Evolutionary conservation across 2,797 vertebrate genomes (phyloP), one percentile per base, ranked within the genome.

Genomic region (Sebastes iracundus): DNA sequence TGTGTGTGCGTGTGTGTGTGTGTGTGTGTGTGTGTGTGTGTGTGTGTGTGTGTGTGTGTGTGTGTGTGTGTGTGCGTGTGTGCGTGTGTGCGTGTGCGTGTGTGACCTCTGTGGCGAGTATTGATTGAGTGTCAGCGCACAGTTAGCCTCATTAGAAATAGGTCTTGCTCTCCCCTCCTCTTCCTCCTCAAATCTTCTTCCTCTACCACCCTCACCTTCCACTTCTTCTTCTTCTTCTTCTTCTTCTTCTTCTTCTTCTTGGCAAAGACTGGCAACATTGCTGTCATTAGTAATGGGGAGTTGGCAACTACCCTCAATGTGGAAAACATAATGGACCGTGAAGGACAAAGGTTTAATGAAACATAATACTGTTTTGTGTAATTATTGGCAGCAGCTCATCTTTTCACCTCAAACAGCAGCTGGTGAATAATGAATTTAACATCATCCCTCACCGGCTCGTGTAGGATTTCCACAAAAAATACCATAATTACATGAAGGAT

Each of bases 41-140:
- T 6, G 23, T 23, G 65, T 42, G 35, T 59, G 46, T 61, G 38
- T 55, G 66, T 59, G 75, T 77, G 52, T 66, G 60, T 53, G 20
- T 53, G 69, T 32, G 52, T 46, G 23, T 56, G 46, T 22, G 68
- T 59, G 59, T 72, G 49, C 52, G 59, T 59, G 60, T 56, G 67
- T 49, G 63, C 20, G 42, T 38, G 77, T 46, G 56, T 22, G 22
- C 22, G 35, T 60, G 56, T n/a, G 53, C 60, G 52, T 67, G 55
- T 75, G 55, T 75, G 86, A 90, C 82, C 75, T 88, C 72, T 72
- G 63, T 81, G 82, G 80, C 63, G 18, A 69, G 66, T 81, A 90
- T 90, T 91, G 92, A 94, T 92, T 89, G 84, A 84, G 76, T 90
- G 85, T 92, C 89, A 92, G 78, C 60, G n/a, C 87, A 77, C 84